Conservation (phyloP, 2,113 vertebrate genomes). For the Eira barbara region DNA sequence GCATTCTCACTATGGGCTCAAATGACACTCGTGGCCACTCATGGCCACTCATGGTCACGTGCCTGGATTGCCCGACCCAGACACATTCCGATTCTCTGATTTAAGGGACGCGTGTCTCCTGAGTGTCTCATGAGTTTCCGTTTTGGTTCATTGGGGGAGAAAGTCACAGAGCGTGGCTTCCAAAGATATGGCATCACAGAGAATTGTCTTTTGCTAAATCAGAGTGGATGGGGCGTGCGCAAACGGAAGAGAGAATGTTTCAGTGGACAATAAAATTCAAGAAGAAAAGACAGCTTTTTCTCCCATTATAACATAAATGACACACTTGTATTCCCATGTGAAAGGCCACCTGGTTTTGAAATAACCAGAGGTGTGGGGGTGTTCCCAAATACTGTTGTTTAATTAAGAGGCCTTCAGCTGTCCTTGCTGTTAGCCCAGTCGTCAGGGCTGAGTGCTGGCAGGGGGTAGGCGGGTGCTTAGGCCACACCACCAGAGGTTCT, state of each 20-base stretch:
- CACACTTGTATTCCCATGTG: not conserved
- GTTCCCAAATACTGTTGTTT: not conserved
- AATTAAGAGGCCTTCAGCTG: not conserved
- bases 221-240: not conserved
- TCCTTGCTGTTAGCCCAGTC: not conserved
- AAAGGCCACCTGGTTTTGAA: not conserved
- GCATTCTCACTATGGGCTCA: not conserved
- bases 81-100: accelerated
- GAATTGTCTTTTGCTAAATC: not conserved
- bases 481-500: not conserved
- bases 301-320: not conserved
- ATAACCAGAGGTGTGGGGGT: not conserved
- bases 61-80: not conserved
- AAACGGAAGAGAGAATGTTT: not conserved
- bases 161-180: not conserved
- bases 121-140: not conserved
- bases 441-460: not conserved
- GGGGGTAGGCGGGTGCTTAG: not conserved
- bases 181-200: not conserved
- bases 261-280: not conserved
- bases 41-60: not conserved
- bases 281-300: not conserved
- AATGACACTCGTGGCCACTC: not conserved
- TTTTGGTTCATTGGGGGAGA: not conserved
- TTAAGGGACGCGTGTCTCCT: not conserved